Percentiles rank a stretch among this genome's conserved stretches.
Conservation (phyloP, 2,888 invertebrate species). For the Pyrrhia umbra region DNA sequence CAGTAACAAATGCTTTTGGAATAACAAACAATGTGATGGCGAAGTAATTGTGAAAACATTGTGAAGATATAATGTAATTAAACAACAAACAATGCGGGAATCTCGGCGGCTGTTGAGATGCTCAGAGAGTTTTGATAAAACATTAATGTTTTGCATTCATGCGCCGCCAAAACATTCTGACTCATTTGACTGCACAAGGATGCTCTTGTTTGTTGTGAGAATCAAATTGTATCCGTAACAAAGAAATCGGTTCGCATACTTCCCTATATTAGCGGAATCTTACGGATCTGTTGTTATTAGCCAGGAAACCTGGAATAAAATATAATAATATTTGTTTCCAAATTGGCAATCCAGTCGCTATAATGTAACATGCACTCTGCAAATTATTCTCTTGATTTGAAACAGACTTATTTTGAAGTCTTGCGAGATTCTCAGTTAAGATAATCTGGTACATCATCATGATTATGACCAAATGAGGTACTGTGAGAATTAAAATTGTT, state of each 20-base stretch:
- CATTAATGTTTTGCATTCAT: constrained; percentile 33
- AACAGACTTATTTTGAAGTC: background rate
- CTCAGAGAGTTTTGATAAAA: constrained; percentile 26
- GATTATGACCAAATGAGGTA: too few species aligned
- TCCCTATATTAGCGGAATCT: background rate
- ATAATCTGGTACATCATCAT: background rate
- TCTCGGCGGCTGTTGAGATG: constrained; percentile 19
- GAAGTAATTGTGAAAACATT: constrained; percentile 25
- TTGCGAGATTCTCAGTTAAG: background rate
- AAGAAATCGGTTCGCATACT: constrained; percentile 8
- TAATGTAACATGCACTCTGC: too few species aligned
- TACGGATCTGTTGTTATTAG: background rate
- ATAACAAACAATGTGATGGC: constrained; percentile 21
- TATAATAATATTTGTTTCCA: too few species aligned
- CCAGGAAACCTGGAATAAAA: background rate
- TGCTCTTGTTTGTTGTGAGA: constrained; percentile 32
- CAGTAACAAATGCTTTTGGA: constrained; percentile 18
- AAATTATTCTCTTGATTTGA: background rate
- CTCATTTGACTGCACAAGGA: constrained; percentile 40
- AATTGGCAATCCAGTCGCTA: too few species aligned
- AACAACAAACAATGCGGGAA: constrained; percentile 37
- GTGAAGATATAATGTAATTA: constrained; percentile 12
- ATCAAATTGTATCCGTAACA: constrained; percentile 13
- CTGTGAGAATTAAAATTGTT: too few species aligned
- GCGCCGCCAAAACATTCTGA: constrained; percentile 44